These are phyloP conservation scores for Cosmopolites sordidus DNA, from an alignment of 2,888 invertebrate species.

Conservation along the genomic window DNA sequence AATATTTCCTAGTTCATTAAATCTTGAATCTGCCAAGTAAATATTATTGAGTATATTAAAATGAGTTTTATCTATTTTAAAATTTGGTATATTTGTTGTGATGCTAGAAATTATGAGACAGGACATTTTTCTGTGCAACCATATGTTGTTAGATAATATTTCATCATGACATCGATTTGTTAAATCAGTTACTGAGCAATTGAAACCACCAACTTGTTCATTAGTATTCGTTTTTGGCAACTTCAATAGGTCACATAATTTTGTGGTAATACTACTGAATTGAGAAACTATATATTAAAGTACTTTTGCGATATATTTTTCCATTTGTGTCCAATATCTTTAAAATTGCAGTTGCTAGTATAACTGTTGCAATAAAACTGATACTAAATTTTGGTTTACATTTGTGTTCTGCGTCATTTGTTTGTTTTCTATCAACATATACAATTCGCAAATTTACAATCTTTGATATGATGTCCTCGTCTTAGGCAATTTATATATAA, in stretches of 20 bases:
- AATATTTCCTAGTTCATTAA: no score
- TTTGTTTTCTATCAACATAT: neutral
- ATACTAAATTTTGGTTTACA: neutral
- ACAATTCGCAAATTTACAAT: neutral
- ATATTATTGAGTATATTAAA: neutral
- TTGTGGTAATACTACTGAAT: neutral
- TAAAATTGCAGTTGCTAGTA: neutral
- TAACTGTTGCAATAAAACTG: neutral
- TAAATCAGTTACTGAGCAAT: neutral
- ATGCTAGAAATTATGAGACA: neutral
- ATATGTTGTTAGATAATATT: neutral
- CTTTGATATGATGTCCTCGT: no score
- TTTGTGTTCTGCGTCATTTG: neutral
- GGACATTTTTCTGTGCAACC: neutral
- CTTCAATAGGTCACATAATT: neutral
- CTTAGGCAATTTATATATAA: no score
- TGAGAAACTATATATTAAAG: neutral
- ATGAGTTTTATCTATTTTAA: no score
- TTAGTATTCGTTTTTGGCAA: neutral
- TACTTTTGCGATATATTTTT: neutral
- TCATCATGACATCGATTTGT: neutral
- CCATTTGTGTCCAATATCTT: neutral
- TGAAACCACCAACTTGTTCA: neutral
- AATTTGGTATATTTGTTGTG: neutral
- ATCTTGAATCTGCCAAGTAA: neutral